Conservation (phyloP, 2,797 vertebrate species). For the Adrianichthys oophorus region DNA sequence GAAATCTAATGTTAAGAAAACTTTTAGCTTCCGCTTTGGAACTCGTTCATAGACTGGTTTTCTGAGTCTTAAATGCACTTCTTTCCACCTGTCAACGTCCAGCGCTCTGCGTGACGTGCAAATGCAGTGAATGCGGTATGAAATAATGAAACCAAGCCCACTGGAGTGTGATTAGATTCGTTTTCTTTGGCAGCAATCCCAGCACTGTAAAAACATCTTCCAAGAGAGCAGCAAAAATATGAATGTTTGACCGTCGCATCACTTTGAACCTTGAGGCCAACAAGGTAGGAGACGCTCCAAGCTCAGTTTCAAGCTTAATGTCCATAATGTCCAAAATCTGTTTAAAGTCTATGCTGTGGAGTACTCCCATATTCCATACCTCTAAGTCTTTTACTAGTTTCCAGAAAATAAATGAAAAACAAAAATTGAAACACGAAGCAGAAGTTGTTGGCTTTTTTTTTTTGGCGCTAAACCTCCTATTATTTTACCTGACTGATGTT, state of each 20-base stretch:
- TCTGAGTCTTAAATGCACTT: conserved; percentile 53
- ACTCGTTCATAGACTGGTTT: conserved; percentile 27
- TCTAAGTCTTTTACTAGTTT: no score
- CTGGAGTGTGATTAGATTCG: conserved; percentile 48
- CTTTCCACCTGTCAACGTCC: conserved; percentile 42
- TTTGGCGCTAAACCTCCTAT: no score
- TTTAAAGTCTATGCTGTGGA: no score
- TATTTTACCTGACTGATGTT: no score
- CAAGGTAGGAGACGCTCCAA: no score
- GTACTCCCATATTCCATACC: no score
- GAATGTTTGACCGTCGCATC: conserved; percentile 26
- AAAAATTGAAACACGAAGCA: no score
- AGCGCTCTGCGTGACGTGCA: conserved; percentile 11
- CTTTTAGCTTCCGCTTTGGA: conserved; percentile 13
- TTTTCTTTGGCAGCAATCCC: conserved; percentile 48
- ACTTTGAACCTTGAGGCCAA: background rate
- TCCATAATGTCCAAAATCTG: no score
- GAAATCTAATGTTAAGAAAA: no score
- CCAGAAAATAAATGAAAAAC: no score
- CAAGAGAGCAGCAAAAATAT: conserved; percentile 26
- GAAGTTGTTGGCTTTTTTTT: no score
- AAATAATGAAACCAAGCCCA: conserved; percentile 50
- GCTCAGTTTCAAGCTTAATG: no score
- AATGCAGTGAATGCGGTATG: conserved; percentile 39
- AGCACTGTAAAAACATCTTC: conserved; percentile 22